These are phyloP conservation scores for Peromyscus maniculatus DNA, from an alignment of 2,113 vertebrate genomes.

Conservation along the genomic window DNA sequence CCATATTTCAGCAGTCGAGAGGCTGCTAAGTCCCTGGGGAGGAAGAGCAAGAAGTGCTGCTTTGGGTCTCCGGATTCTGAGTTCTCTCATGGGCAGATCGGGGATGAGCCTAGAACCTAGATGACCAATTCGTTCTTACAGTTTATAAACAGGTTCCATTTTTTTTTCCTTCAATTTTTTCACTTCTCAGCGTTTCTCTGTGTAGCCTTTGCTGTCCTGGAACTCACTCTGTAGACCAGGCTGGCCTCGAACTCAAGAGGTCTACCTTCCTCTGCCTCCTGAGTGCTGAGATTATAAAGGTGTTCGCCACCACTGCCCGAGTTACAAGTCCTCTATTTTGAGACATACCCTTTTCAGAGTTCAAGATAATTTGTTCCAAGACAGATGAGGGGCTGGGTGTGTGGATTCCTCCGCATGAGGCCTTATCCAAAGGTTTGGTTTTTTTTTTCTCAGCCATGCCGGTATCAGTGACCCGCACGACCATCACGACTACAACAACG, in stretches of 20 bases:
- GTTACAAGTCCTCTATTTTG: neutral
- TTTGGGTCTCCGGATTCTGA: neutral
- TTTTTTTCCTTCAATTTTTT: no score
- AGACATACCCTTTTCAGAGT: neutral
- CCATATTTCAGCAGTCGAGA: neutral
- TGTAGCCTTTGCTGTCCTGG: neutral
- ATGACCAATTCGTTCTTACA: neutral
- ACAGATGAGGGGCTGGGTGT: neutral
- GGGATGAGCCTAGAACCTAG: neutral
- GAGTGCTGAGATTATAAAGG: neutral
- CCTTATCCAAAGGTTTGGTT: neutral
- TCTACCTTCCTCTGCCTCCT: neutral
- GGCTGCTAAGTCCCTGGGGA: neutral
- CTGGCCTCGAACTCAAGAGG: neutral
- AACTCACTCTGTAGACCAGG: neutral
- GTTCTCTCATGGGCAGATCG: neutral
- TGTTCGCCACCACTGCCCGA: neutral
- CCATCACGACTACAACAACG: constrained; percentile 65
- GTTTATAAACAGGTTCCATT: neutral
- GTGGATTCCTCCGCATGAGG: fast-evolving
- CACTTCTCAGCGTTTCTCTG: neutral
- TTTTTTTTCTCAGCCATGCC: constrained; percentile 29
- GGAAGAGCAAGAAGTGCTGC: neutral
- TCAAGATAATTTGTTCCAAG: neutral
- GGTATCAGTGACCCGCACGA: constrained; percentile 67